Evolutionary conservation across 2,113 vertebrate genomes (phyloP).

Genomic region (Eptesicus fuscus): DNA sequence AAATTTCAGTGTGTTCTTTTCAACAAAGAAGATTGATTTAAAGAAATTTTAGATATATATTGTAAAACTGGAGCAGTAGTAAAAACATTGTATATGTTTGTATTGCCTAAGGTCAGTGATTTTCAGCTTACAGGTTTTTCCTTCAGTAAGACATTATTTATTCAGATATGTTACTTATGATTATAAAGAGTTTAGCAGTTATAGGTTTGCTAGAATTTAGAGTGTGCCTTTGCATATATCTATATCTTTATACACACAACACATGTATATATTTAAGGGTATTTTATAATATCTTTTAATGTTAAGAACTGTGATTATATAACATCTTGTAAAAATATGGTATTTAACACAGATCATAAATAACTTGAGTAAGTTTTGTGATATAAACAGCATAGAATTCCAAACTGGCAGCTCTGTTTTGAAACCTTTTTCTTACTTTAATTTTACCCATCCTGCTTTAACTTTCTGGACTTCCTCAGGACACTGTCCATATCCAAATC

Average conservation of each 20-base stretch:
- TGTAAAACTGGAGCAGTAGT: background rate
- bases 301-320: background rate
- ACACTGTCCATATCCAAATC: background rate
- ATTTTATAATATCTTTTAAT: background rate
- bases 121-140: conserved; percentile 32
- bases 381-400: background rate
- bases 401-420: background rate
- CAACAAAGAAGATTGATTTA: conserved; percentile 92
- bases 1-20: conserved; percentile 93
- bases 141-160: background rate
- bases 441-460: conserved; percentile 10
- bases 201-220: conserved; percentile 53
- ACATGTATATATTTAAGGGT: background rate
- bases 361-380: background rate
- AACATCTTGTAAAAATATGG: background rate
- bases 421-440: conserved; percentile 22
- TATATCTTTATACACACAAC: background rate
- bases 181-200: conserved; percentile 49
- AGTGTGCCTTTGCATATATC: background rate
- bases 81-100: background rate
- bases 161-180: background rate
- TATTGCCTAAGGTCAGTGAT: background rate
- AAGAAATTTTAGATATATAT: background rate
- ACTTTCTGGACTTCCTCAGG: conserved; percentile 10
- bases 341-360: conserved; percentile 9